phyloP scores from a whole-genome alignment of 2,797 vertebrate species.

The Chaenodraco wilsoni region DNA sequence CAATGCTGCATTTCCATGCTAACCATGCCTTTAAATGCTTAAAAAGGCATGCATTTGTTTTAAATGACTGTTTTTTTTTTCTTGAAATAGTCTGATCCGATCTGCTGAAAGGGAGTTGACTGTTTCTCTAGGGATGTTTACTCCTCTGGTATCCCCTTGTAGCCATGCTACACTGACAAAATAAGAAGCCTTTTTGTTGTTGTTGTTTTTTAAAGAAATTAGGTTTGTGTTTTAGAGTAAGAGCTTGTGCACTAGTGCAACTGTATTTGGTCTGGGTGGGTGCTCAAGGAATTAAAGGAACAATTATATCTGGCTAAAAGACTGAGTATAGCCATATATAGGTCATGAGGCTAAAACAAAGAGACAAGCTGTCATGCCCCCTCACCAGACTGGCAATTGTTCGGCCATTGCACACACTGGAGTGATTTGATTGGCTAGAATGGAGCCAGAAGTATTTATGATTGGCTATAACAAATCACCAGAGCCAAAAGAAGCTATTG shows the following conservation, averaged over 20 bases:
- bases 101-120: constrained; percentile 35
- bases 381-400: constrained; percentile 48
- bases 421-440: constrained; percentile 63
- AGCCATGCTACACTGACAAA: constrained; percentile 24
- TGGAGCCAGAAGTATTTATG: constrained; percentile 21
- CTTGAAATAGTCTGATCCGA: constrained; percentile 9
- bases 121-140: constrained; percentile 56
- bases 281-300: constrained; percentile 39
- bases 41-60: too few species aligned
- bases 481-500: constrained; percentile 32
- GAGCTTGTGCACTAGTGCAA: neutral
- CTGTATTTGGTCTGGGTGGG: neutral
- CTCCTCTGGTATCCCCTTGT: constrained; percentile 43
- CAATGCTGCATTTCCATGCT: neutral
- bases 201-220: neutral
- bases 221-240: constrained; percentile 10
- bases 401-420: constrained; percentile 27
- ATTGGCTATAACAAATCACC: constrained; percentile 69
- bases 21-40: too few species aligned
- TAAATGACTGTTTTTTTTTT: neutral
- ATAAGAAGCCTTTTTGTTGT: constrained; percentile 45
- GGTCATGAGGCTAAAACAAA: constrained; percentile 81
- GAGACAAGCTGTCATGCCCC: constrained; percentile 65
- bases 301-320: constrained; percentile 41
- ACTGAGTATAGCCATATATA: constrained; percentile 58